Conservation (phyloP, 2,888 invertebrate genomes). For the Blera fallax region DNA sequence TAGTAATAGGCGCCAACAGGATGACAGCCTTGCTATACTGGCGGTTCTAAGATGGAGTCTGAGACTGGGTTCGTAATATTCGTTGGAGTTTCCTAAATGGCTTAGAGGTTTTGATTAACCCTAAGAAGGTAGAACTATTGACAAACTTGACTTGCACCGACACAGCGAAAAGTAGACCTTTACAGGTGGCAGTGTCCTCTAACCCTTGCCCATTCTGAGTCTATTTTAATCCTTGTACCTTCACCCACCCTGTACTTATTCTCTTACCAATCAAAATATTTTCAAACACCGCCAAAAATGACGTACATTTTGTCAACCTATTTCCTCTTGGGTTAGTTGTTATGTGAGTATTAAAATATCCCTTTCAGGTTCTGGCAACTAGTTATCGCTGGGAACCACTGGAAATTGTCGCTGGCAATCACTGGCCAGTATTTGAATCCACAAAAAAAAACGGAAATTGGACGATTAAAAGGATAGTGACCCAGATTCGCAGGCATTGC, state of each 20-base stretch:
- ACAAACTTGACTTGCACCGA: too few relatives aligned
- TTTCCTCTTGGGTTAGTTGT: conserved; percentile 31
- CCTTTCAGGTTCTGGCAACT: conserved; percentile 4
- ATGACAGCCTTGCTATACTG: too few relatives aligned
- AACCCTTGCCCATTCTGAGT: too few relatives aligned
- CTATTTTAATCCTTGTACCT: not conserved
- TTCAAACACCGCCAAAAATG: not conserved
- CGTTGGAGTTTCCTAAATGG: too few relatives aligned
- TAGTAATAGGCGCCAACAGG: too few relatives aligned
- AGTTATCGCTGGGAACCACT: conserved; percentile 37
- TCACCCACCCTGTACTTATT: not conserved
- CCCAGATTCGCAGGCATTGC: conserved; percentile 23
- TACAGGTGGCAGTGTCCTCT: too few relatives aligned
- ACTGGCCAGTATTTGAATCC: not conserved
- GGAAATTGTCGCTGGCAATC: not conserved
- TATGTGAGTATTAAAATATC: conserved; percentile 38
- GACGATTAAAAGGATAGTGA: conserved; percentile 16
- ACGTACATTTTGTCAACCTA: conserved; percentile 38
- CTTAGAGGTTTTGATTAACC: too few relatives aligned
- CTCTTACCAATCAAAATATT: not conserved
- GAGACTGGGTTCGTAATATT: too few relatives aligned
- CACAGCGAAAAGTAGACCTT: too few relatives aligned
- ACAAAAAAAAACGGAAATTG: conserved; percentile 37
- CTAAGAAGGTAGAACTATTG: too few relatives aligned
- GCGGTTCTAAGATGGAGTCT: too few relatives aligned